Percentiles rank a stretch among this genome's conserved stretches.
phyloP scores from a whole-genome alignment of 2,113 vertebrate genomes.

The Pelusios castaneus region DNA sequence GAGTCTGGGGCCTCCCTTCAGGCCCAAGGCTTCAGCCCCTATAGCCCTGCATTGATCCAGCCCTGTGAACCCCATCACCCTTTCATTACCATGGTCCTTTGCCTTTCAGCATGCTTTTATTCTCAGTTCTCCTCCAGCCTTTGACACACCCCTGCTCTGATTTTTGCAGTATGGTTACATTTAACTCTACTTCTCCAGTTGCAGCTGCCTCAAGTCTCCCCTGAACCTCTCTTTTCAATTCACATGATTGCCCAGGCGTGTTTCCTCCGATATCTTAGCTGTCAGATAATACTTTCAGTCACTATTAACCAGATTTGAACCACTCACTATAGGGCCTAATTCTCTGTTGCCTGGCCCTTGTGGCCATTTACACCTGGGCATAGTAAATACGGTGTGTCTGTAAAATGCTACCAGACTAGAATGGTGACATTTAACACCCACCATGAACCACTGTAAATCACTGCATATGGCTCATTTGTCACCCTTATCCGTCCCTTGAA shows the following conservation, averaged over 20 bases:
- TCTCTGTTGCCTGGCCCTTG: fast-evolving
- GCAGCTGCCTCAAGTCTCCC: neutral
- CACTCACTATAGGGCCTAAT: neutral
- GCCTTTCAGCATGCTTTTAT: neutral
- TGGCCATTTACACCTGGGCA: neutral
- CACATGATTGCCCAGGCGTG: fast-evolving
- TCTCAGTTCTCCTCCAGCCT: neutral
- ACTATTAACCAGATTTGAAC: neutral
- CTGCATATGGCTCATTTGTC: neutral
- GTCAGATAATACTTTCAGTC: neutral
- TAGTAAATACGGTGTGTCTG: neutral
- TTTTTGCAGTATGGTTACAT: fast-evolving
- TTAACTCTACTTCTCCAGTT: neutral
- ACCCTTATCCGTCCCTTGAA: neutral
- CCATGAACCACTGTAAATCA: neutral
- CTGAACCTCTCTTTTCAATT: fast-evolving
- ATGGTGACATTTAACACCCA: neutral
- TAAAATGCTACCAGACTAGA: neutral
- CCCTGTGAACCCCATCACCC: neutral
- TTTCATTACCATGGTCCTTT: neutral
- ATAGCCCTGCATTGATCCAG: no score
- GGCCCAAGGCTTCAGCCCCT: no score
- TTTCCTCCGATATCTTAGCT: neutral
- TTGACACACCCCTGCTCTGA: fast-evolving
- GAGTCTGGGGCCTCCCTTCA: no score